Evolutionary conservation across 2,888 invertebrate genomes (phyloP).

Genomic region (Himalopsyche anomala): DNA sequence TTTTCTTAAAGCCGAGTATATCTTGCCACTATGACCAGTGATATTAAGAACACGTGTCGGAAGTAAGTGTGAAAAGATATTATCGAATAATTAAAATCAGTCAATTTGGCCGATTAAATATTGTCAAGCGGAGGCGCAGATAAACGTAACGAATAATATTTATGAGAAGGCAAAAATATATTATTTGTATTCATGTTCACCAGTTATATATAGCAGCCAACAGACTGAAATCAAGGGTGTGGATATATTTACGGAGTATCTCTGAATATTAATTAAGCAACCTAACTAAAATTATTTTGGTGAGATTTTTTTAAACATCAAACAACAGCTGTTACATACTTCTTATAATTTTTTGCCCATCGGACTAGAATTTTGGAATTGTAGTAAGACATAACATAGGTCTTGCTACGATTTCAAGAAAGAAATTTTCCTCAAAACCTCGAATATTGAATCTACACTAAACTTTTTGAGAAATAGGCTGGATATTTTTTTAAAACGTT

Average conservation of each 20-base stretch:
- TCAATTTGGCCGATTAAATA: not conserved
- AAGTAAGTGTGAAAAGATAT: not conserved
- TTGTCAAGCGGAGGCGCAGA: not conserved
- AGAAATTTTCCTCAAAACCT: no score
- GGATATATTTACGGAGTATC: not conserved
- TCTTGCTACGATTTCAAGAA: no score
- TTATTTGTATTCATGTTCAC: not conserved
- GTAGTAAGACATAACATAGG: no score
- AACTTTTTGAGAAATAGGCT: no score
- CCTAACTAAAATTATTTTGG: no score
- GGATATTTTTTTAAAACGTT: no score
- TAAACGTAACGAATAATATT: not conserved
- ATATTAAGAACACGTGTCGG: slow-evolving; percentile 6
- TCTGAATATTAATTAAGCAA: not conserved
- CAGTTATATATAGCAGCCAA: not conserved
- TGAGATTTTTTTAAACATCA: no score
- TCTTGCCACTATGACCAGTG: not conserved
- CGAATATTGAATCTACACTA: no score
- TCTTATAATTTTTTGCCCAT: no score
- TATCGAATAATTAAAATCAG: not conserved
- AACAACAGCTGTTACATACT: no score
- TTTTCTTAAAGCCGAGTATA: not conserved
- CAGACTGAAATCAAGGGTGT: not conserved
- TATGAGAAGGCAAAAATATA: not conserved
- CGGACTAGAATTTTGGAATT: no score